Percentiles rank a stretch among this genome's conserved stretches.
phyloP scores from a whole-genome alignment of 1,140 invertebrate species.

The Calycopis cecrops region DNA sequence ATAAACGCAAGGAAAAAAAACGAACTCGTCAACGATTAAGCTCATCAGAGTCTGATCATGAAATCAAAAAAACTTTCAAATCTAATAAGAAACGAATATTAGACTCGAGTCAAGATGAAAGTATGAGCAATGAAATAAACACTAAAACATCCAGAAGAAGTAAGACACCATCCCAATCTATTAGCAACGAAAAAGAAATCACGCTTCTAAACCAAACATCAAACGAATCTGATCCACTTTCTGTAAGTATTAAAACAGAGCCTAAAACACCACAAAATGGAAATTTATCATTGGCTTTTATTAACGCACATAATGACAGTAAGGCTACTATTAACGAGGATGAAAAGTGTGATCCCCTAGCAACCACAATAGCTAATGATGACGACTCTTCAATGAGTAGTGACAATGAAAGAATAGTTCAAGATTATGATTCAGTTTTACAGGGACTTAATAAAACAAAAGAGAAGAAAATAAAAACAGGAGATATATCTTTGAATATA shows the following conservation, averaged over 20 bases:
- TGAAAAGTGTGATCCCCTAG: constrained; percentile 39
- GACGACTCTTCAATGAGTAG: constrained; percentile 37
- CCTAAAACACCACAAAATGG: constrained; percentile 42
- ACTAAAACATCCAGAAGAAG: constrained; percentile 23
- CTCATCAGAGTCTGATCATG: constrained; percentile 43
- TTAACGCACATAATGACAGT: constrained; percentile 22
- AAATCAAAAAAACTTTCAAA: constrained; percentile 26
- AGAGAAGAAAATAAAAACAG: constrained; percentile 32
- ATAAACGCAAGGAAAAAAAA: constrained; percentile 31
- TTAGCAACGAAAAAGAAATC: constrained; percentile 51
- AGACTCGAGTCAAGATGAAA: constrained; percentile 43
- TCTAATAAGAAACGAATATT: constrained; percentile 46
- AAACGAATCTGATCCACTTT: constrained; percentile 39
- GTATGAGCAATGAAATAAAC: constrained; percentile 3
- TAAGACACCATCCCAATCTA: constrained; percentile 31
- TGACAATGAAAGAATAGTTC: constrained; percentile 47
- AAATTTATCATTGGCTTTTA: constrained; percentile 36
- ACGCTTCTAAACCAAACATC: constrained; percentile 29
- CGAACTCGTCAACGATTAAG: constrained; percentile 28
- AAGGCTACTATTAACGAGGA: constrained; percentile 5
- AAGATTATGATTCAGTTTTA: constrained; percentile 55
- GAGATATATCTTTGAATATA: constrained; percentile 45
- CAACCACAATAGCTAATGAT: constrained; percentile 28
- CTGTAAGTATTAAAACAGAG: constrained; percentile 40
- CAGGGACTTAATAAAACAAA: constrained; percentile 38